Conservation (phyloP, 2,797 vertebrate genomes). For the Liparis tanakae region DNA sequence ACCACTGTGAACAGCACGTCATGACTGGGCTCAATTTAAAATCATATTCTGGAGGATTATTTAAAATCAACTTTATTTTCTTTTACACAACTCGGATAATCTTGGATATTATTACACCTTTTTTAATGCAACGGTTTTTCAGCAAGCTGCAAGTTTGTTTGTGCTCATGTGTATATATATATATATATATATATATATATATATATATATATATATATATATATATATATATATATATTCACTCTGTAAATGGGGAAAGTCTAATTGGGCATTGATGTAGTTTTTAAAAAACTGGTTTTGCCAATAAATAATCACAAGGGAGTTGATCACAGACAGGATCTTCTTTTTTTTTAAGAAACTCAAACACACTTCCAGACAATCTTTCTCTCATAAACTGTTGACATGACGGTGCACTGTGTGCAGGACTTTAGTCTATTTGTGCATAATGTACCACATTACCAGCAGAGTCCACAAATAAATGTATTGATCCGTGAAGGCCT, state of each 20-base stretch:
- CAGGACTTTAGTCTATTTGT: conserved; percentile 44
- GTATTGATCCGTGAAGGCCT: conserved; percentile 24
- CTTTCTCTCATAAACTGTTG: conserved; percentile 25
- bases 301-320: conserved; percentile 10
- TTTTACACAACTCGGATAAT: neutral
- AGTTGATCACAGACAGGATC: neutral
- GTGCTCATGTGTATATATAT: neutral
- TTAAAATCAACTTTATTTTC: neutral
- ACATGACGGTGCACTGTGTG: conserved; percentile 29
- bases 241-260: neutral
- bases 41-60: neutral
- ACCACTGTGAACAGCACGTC: conserved; percentile 32
- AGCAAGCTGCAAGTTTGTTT: neutral
- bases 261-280: neutral
- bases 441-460: conserved; percentile 44
- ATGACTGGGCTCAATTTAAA: conserved; percentile 31
- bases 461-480: conserved; percentile 33
- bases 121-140: neutral
- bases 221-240: neutral
- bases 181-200: conserved; percentile 1
- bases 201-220: neutral
- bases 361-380: conserved; percentile 14
- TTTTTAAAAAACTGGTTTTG: conserved; percentile 5
- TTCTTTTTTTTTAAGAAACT: neutral
- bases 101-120: neutral